Percentiles rank a stretch among this genome's conserved stretches.
Evolutionary conservation across 2,797 vertebrate genomes (phyloP).

Genomic region (Acestrorhynchus altus): DNA sequence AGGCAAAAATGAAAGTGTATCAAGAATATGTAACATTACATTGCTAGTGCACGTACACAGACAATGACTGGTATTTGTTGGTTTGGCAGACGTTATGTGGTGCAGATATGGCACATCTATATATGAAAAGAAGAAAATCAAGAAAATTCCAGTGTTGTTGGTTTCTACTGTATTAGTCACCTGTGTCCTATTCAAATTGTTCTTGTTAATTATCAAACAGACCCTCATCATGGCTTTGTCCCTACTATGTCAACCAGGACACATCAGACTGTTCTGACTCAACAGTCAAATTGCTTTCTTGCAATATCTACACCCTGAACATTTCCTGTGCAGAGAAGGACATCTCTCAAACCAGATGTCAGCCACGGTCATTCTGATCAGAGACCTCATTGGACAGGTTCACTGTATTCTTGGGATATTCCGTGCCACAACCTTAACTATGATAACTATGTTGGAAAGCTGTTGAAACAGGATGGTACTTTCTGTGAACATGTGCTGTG

Average conservation of each 20-base stretch:
- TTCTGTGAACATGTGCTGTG: slow-evolving; percentile 21
- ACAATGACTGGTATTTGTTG: neutral
- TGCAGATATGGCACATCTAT: neutral
- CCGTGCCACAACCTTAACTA: slow-evolving; percentile 11
- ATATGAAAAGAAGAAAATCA: neutral
- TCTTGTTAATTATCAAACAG: slow-evolving; percentile 26
- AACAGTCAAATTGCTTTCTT: neutral
- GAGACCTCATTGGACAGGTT: slow-evolving; percentile 3
- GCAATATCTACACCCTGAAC: neutral
- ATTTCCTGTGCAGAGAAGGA: neutral
- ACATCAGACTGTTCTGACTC: neutral
- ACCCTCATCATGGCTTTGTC: slow-evolving; percentile 30
- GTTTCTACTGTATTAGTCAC: neutral
- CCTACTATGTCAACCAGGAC: slow-evolving; percentile 35
- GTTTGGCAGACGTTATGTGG: neutral
- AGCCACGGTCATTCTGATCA: neutral
- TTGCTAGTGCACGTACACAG: neutral
- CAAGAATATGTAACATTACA: slow-evolving; percentile 1
- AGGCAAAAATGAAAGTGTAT: slow-evolving; percentile 52
- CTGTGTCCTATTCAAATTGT: neutral
- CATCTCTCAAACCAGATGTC: neutral
- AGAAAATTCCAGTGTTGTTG: neutral
- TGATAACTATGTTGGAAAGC: slow-evolving; percentile 16
- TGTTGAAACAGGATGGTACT: slow-evolving; percentile 39
- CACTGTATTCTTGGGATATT: slow-evolving; percentile 48